phyloP scores from a whole-genome alignment of 2,888 invertebrate species.

The Volucella zonaria region DNA sequence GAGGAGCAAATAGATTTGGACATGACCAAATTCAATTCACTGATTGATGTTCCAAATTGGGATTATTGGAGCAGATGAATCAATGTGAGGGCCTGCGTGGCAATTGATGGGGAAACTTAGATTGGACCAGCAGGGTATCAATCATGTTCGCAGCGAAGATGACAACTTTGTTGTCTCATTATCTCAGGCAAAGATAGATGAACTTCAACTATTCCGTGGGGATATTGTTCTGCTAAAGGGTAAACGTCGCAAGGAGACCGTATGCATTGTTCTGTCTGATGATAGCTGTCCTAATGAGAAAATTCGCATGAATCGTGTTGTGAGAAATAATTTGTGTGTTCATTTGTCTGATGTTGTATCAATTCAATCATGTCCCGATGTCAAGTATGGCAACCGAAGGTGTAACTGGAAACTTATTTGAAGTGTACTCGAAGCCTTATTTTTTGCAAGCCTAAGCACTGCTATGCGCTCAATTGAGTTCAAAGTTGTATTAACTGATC shows the following conservation, averaged over 20 bases:
- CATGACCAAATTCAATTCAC: too few relatives aligned
- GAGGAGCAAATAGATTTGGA: too few relatives aligned
- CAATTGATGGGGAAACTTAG: too few relatives aligned
- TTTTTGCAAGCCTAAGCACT: slow-evolving; percentile 99
- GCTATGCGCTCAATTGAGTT: slow-evolving; percentile 99
- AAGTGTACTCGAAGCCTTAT: slow-evolving; percentile 99
- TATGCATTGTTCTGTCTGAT: slow-evolving; percentile 98
- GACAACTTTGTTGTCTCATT: too few relatives aligned
- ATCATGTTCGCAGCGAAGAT: too few relatives aligned
- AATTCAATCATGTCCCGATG: slow-evolving; percentile 96
- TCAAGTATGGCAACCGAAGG: slow-evolving; percentile 99
- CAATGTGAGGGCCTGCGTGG: too few relatives aligned
- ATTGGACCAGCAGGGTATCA: too few relatives aligned
- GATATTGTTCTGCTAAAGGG: slow-evolving; percentile 99
- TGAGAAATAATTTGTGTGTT: slow-evolving; percentile 97
- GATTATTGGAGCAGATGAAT: too few relatives aligned
- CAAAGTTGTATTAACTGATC: slow-evolving; percentile 99
- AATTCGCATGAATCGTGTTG: slow-evolving; percentile 98
- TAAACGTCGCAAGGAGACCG: slow-evolving; percentile 98
- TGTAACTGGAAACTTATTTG: slow-evolving; percentile 96
- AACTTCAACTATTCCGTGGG: slow-evolving; percentile 97
- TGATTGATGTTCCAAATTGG: too few relatives aligned
- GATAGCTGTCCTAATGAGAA: slow-evolving; percentile 98
- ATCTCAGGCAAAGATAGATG: slow-evolving; percentile 99
- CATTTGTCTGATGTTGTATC: slow-evolving; percentile 98